Base-by-base conservation (phyloP, 2,797 vertebrate species). In the Eulemur coronatus region DNA sequence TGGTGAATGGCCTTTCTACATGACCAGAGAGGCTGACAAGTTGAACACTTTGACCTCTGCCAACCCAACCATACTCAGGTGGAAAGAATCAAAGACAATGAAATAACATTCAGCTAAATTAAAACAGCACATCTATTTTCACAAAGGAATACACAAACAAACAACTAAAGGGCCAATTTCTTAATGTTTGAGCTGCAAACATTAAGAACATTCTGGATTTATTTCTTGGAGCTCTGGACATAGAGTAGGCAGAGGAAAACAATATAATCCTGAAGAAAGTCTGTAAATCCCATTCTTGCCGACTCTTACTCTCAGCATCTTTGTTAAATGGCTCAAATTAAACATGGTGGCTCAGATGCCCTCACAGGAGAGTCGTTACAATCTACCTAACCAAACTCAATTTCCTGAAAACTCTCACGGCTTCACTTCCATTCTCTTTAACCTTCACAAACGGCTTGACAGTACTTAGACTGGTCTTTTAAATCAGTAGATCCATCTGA, bases 301-400 rank as follows among this genome's bases (percentile, higher is more conserved):
- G 75, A 63, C 80, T 72, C 88, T 57, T 63, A 57, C n/a, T 93
- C 88, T 55, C 76, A 88, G 61, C 72, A 79, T 94, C 97, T 98
- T 96, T 96, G 97, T 96, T 97, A 75, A 97, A 46, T 7, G 96
- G 89, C 92, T 92, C 96, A 97, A 9, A 98, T 97, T 98, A 98
- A 98, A 81, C 63, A 93, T 73, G 95, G 94, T 52, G 75, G 93
- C 96, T 97, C 91, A 67, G 73, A 96, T 88, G 69, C 38, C 48
- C 69, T 96, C 94, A 61, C 65, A 91, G 67, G 96, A 97, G 92
- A 96, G 95, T 87, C 95, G 75, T 88, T 95, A 70, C 41, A 96
- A 97, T 96, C 97, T 96, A 97, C 88, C 95, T 82, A 91, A 92
- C 96, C 93, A 98, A 97, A 87, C 93, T 93, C 92, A 97, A 88